These are phyloP conservation scores for Sphaeramia orbicularis DNA, from an alignment of 2,797 vertebrate genomes.

Conservation along the genomic window DNA sequence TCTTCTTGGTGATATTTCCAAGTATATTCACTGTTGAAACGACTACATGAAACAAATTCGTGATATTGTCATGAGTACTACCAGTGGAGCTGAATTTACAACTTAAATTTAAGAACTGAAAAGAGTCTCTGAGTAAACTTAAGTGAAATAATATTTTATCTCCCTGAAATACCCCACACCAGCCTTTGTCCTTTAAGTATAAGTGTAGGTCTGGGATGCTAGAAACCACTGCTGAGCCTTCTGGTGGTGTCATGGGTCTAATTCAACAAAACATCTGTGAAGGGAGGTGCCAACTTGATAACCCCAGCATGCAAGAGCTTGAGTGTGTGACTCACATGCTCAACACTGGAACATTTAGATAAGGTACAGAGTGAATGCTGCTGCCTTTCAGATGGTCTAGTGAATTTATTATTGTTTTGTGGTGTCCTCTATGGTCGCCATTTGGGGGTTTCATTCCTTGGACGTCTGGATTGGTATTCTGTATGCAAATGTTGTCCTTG, in stretches of 20 bases:
- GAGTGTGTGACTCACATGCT: constrained; percentile 34
- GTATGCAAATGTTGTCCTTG: constrained; percentile 25
- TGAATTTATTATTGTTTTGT: constrained; percentile 39
- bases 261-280: constrained; percentile 66
- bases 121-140: constrained; percentile 37
- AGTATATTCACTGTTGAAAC: constrained; percentile 6
- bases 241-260: constrained; percentile 51
- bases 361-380: constrained; percentile 54
- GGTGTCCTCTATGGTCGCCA: constrained; percentile 29
- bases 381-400: constrained; percentile 39
- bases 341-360: constrained; percentile 58
- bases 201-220: constrained; percentile 37
- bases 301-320: constrained; percentile 35
- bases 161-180: constrained; percentile 35
- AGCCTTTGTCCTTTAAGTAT: constrained; percentile 52
- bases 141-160: constrained; percentile 53
- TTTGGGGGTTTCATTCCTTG: constrained; percentile 30
- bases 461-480: constrained; percentile 36
- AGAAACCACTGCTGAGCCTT: constrained; percentile 44
- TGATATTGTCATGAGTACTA: constrained; percentile 38
- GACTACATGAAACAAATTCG: constrained; percentile 6
- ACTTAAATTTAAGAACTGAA: constrained; percentile 28
- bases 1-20: constrained; percentile 16
- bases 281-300: constrained; percentile 52
- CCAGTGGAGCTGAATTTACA: constrained; percentile 6